Evolutionary conservation across 2,113 vertebrate species (phyloP).

Genomic region (Cryptomyrus ogoouensis): DNA sequence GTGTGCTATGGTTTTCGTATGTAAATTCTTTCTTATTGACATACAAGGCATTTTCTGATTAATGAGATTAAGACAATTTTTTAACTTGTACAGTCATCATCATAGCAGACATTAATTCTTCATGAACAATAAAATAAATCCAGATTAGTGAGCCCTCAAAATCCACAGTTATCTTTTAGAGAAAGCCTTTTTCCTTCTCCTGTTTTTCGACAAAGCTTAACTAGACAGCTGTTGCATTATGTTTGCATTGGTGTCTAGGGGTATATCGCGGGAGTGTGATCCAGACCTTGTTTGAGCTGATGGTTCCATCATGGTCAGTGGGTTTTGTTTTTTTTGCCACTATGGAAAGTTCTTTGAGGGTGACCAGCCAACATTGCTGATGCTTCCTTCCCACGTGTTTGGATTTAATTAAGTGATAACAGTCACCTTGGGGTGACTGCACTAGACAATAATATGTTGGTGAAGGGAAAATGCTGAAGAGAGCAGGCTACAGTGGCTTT

Average conservation of each 20-base stretch:
- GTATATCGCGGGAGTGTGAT: constrained; percentile 17
- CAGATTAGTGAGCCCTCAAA: background rate
- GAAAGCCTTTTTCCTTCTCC: constrained; percentile 13
- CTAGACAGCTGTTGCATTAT: constrained; percentile 10
- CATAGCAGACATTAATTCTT: background rate
- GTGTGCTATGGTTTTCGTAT: background rate
- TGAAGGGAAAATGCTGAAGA: constrained; percentile 75
- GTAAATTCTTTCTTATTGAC: background rate
- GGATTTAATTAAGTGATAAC: constrained; percentile 90
- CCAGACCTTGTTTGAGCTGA: constrained; percentile 8
- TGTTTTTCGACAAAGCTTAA: background rate
- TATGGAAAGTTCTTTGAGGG: constrained; percentile 62
- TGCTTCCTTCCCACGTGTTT: constrained; percentile 81
- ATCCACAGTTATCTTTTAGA: constrained; percentile 9
- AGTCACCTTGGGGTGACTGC: constrained; percentile 83
- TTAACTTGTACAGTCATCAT: background rate
- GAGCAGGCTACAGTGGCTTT: constrained; percentile 77
- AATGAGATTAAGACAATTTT: background rate
- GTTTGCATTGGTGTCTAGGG: background rate
- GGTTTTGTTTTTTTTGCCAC: constrained; percentile 21
- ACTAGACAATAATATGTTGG: constrained; percentile 81
- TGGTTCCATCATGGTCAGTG: background rate
- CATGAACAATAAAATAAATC: constrained; percentile 4
- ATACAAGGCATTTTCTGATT: background rate
- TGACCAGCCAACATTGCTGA: constrained; percentile 82